Percentiles rank a stretch among this genome's conserved stretches.
phyloP scores from a whole-genome alignment of 2,888 invertebrate genomes.

The Patella pellucida region DNA sequence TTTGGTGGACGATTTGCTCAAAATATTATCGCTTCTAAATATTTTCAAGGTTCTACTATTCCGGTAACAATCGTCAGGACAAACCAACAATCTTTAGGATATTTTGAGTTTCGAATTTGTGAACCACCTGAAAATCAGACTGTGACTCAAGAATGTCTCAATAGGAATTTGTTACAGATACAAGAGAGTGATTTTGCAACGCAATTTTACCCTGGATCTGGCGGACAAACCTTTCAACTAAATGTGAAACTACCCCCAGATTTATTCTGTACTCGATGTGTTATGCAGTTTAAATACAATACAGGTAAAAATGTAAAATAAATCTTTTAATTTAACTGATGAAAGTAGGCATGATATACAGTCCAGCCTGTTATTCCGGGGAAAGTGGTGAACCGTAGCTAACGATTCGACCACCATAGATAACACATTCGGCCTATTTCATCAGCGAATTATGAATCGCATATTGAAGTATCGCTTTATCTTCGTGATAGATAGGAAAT shows the following conservation, averaged over 20 bases:
- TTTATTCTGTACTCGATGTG: constrained; percentile 35
- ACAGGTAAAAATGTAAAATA: constrained; percentile 30
- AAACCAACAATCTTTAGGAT: not conserved
- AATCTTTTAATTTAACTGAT: no score
- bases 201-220: constrained; percentile 33
- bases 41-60: not conserved
- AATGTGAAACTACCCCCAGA: constrained; percentile 35
- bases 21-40: constrained; percentile 2
- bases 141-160: not conserved
- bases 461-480: no score
- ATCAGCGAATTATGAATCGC: no score
- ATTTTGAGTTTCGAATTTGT: constrained; percentile 4
- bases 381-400: no score
- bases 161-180: not conserved
- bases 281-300: constrained; percentile 39
- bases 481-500: no score
- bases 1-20: not conserved
- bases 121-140: not conserved
- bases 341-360: no score
- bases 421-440: no score
- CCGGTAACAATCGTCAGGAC: not conserved
- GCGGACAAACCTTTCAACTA: constrained; percentile 36
- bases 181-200: not conserved
- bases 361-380: no score
- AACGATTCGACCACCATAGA: no score